phyloP scores from a whole-genome alignment of 2,797 vertebrate species.

The Linurgus olivaceus region DNA sequence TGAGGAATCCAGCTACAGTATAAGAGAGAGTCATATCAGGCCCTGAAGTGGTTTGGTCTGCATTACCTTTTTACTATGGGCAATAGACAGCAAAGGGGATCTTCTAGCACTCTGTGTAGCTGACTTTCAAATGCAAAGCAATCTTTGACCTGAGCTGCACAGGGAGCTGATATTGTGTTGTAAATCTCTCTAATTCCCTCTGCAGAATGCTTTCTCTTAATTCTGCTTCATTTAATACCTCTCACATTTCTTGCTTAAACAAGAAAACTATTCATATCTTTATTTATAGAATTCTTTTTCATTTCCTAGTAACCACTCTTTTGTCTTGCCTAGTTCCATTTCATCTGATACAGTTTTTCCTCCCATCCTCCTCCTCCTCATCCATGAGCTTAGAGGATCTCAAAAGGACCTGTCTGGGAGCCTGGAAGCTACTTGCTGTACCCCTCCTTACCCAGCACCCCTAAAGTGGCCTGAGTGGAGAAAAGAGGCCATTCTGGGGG shows the following conservation, averaged over 20 bases:
- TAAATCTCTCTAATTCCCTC: neutral
- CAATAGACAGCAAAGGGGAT: neutral
- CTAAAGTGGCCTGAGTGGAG: neutral
- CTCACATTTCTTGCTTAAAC: neutral
- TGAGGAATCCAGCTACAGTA: neutral
- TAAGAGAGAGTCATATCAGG: neutral
- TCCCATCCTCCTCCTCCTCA: neutral
- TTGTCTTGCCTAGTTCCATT: neutral
- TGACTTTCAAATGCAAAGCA: neutral
- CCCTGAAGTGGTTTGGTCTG: neutral
- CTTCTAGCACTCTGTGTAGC: neutral
- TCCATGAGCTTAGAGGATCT: neutral
- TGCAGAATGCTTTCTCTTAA: neutral
- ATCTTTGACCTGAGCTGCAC: neutral
- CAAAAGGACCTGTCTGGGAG: neutral
- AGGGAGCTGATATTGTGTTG: neutral
- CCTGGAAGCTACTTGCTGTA: neutral
- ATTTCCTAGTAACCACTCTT: neutral
- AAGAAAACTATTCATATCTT: neutral
- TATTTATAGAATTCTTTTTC: neutral
- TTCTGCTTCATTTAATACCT: neutral
- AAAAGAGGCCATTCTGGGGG: neutral
- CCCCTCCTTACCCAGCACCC: neutral
- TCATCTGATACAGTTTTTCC: neutral
- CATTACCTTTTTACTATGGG: neutral